Conservation (phyloP, 2,888 invertebrate genomes). For the Synergus laeviventris region DNA sequence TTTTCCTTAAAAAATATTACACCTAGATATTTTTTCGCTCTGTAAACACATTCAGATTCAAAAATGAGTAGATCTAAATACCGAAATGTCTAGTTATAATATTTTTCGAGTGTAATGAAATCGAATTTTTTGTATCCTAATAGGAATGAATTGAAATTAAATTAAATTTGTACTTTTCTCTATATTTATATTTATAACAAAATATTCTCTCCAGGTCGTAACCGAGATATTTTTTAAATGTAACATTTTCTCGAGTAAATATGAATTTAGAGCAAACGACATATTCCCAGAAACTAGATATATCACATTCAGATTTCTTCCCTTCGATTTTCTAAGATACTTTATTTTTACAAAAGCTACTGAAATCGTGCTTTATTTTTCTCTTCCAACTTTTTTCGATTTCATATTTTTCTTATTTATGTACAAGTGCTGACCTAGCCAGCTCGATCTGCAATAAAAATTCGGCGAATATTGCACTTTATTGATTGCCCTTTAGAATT, state of each 20-base stretch:
- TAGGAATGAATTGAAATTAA: too few relatives aligned
- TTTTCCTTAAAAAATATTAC: too few relatives aligned
- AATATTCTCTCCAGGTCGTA: too few relatives aligned
- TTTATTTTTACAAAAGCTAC: neutral
- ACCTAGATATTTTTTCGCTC: neutral
- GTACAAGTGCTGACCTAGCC: conserved; percentile 1
- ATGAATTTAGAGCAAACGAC: neutral
- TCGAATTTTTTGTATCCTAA: too few relatives aligned
- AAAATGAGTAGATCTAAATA: too few relatives aligned
- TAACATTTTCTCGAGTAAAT: neutral
- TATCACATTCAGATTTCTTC: conserved; percentile 10
- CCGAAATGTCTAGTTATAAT: too few relatives aligned
- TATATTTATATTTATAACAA: too few relatives aligned
- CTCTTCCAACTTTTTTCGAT: neutral
- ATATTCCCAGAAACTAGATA: neutral
- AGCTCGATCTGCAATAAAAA: neutral
- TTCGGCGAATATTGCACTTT: neutral
- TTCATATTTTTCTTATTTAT: neutral
- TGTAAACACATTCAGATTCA: neutral
- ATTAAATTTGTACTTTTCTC: too few relatives aligned
- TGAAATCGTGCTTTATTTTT: neutral
- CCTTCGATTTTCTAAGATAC: neutral
- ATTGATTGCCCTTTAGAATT: neutral
- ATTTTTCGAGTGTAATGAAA: too few relatives aligned
- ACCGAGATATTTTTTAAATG: neutral